Evolutionary conservation across 2,888 invertebrate species (phyloP), one percentile per base, ranked within the genome.

Genomic region (Mylabris sibirica): DNA sequence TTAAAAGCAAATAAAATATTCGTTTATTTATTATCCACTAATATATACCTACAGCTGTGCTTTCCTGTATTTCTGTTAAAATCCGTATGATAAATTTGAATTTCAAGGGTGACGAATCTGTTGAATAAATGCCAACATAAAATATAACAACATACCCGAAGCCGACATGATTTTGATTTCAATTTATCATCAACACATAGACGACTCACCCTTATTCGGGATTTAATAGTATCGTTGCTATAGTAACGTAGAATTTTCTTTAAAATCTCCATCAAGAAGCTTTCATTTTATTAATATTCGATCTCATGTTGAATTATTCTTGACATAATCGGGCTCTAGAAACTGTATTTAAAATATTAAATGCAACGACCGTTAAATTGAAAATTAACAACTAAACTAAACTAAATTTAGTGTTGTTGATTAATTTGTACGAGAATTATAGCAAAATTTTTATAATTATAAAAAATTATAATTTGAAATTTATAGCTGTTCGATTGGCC

Each of bases 141-240:
- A 57, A 22, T 57, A 57, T 22, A 24, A 57, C 57, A 57, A 49
- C 49, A 9, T 49, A 20, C 49, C 30, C 9, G 49, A 49, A 49
- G 4, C 20, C 20, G 49, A 49, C 49, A 49, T 49, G 49, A 69
- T 61, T 69, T 69, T 64, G 69, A 69, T 65, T 65, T 30, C 63
- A 65, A 69, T 65, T 65, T 65, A 63, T 65, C 65, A 64, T 64
- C 44, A 41, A 63, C n/a, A 63, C 14, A 30, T 57, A 30, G 26
- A 64, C 53, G 17, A 44, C 17, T 17, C n/a, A n/a, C 44, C 59
- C 63, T 59, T 65, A 63, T 49, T 35, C 70, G 65, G 59, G 69
- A 67, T 68, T 70, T 70, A 68, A 66, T 68, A 59, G 65, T 67
- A 34, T 44, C 1, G 74, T 74, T 69, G 72, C 71, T 63, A 70